These are phyloP conservation scores for Acleris emargana DNA, from an alignment of 2,888 invertebrate genomes.

Conservation along the genomic window DNA sequence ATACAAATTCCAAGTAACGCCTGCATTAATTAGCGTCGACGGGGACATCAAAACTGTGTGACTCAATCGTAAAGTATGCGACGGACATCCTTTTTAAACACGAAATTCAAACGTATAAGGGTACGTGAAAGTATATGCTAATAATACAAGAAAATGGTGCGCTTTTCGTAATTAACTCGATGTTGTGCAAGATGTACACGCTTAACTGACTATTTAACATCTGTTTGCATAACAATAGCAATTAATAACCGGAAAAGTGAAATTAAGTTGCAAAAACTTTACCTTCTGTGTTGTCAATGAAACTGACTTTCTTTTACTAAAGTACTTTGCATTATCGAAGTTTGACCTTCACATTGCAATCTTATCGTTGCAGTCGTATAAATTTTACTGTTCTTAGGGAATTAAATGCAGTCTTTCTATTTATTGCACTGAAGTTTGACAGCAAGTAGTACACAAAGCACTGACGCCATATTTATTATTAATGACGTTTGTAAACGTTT, in stretches of 20 bases:
- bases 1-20: slow-evolving; percentile 35
- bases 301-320: slow-evolving; percentile 44
- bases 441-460: slow-evolving; percentile 47
- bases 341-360: slow-evolving; percentile 47
- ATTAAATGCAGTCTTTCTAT: slow-evolving; percentile 40
- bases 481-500: slow-evolving; percentile 17
- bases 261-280: slow-evolving; percentile 31
- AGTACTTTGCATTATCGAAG: slow-evolving; percentile 34
- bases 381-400: slow-evolving; percentile 40
- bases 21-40: slow-evolving; percentile 51
- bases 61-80: slow-evolving; percentile 60
- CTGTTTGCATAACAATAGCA: slow-evolving; percentile 36
- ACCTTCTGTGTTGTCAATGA: slow-evolving; percentile 29
- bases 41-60: slow-evolving; percentile 55
- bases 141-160: slow-evolving; percentile 10
- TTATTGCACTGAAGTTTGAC: slow-evolving; percentile 46
- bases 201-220: slow-evolving; percentile 30
- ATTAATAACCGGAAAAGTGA: slow-evolving; percentile 36
- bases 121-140: slow-evolving; percentile 17
- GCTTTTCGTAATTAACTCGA: slow-evolving; percentile 18
- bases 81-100: slow-evolving; percentile 42
- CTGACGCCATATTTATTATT: slow-evolving; percentile 54
- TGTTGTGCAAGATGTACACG: slow-evolving; percentile 25
- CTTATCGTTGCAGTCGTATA: slow-evolving; percentile 35
- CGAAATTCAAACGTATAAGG: slow-evolving; percentile 18